phyloP scores from a whole-genome alignment of 2,797 vertebrate species.

The Lutjanus campechanus region DNA sequence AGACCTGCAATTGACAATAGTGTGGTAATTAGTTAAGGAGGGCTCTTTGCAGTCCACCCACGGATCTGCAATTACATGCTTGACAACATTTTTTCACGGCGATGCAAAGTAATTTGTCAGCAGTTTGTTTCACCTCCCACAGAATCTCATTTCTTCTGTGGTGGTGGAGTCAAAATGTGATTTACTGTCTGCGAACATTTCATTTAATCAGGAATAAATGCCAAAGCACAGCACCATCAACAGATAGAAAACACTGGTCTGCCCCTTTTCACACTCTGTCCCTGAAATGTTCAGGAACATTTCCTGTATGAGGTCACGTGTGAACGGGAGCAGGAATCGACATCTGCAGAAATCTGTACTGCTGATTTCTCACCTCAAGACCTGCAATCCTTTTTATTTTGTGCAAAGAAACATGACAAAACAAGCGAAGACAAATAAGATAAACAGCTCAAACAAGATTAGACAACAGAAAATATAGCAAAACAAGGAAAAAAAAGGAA shows the following conservation, averaged over 20 bases:
- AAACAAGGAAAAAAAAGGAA: too few species aligned
- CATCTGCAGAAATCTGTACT: too few species aligned
- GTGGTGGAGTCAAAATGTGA: neutral
- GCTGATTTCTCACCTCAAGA: too few species aligned
- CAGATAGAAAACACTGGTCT: neutral
- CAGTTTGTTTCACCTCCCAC: constrained; percentile 45
- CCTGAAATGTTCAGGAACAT: too few species aligned
- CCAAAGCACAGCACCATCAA: neutral
- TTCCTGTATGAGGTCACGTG: too few species aligned
- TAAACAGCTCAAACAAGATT: too few species aligned
- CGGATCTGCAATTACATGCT: constrained; percentile 37
- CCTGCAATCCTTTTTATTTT: too few species aligned
- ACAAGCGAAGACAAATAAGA: too few species aligned
- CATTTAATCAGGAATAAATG: constrained; percentile 8
- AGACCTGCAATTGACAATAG: constrained; percentile 11
- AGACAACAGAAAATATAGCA: too few species aligned
- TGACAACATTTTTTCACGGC: constrained; percentile 41
- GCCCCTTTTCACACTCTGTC: too few species aligned
- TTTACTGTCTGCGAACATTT: constrained; percentile 24
- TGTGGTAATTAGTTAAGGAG: constrained; percentile 23
- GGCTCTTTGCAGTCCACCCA: constrained; percentile 40
- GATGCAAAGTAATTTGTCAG: constrained; percentile 28
- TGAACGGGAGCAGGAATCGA: too few species aligned
- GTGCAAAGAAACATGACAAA: too few species aligned
- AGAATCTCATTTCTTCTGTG: constrained; percentile 16